Evolutionary conservation across 2,888 invertebrate species (phyloP), one percentile per base, ranked within the genome.

Genomic region (Pteria penguin): DNA sequence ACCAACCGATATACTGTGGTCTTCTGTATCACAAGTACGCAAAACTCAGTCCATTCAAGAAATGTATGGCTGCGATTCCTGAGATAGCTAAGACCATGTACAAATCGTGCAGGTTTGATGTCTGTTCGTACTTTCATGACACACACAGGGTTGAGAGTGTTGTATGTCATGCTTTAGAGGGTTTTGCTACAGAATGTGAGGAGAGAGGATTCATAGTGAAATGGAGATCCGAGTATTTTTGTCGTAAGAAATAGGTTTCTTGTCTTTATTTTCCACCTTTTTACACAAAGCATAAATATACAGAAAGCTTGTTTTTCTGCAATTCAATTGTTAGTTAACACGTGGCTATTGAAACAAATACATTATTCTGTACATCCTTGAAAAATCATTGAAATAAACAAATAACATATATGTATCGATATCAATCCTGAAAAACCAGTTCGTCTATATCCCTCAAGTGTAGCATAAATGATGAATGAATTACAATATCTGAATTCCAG

Each of bases 11-110:
- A 1, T 75, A 69, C 33, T 75, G 75, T 63, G 75, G 75, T 2
- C 60, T 75, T 63, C 26, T 75, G 22, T 54, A 69, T 31, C 69
- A 57, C 2, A 36, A 63, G 57, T 71, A 58, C 68, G 74, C 26
- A 55, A 65, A 45, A 82, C 63, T 33, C 36, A 75, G 88, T 61
- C 81, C 84, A 14, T 88, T 89, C 77, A 83, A 78, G 22, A 81
- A 77, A 18, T 88, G 88, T 70, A 76, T 82, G 18, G 61, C 66
- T 0, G 79, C 78, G 60, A 82, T 82, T n/a, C 67, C 72, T 4
- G 84, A 84, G n/a, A 75, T 80, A 14, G 72, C 70, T 14, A 60
- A 68, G 26, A 68, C 69, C 31, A 70, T 72, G 60, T 80, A 72
- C 33, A 33, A 71, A 24, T 58, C 67, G 18, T 80, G 80, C 52